These are phyloP conservation scores for Boloria euphrosyne DNA, from an alignment of 2,888 invertebrate species.

Conservation along the genomic window DNA sequence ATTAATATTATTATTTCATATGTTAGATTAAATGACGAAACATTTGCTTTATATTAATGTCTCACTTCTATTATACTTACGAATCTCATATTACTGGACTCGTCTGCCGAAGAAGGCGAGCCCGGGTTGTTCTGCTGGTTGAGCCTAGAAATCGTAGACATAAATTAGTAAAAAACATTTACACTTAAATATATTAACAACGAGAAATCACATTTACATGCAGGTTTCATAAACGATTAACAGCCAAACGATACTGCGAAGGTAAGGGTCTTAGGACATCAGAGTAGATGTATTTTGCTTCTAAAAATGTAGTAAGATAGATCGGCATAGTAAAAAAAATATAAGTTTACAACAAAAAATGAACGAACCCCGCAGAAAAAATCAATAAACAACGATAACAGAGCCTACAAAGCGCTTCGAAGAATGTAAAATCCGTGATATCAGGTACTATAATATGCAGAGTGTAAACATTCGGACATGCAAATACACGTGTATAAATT, in stretches of 20 bases:
- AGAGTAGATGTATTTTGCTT: not conserved
- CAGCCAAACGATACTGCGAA: not conserved
- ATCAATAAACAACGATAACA: not conserved
- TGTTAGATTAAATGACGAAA: constrained; percentile 2
- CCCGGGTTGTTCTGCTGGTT: constrained; percentile 8
- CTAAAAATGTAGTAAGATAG: constrained; percentile 17
- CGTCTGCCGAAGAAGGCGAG: constrained; percentile 65
- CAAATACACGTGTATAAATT: not conserved
- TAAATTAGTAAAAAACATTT: not conserved
- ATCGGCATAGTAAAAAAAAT: not conserved
- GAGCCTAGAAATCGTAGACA: not conserved
- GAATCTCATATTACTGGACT: constrained; percentile 22
- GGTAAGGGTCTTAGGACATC: not conserved
- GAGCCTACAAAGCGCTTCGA: constrained; percentile 1
- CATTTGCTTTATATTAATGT: not conserved
- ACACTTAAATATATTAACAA: not conserved
- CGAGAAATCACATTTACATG: constrained; percentile 4
- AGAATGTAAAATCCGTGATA: not conserved
- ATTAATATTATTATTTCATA: no score
- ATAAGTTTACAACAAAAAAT: not conserved
- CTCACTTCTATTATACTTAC: constrained; percentile 34
- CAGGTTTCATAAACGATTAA: not conserved
- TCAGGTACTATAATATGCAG: no score
- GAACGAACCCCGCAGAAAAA: not conserved
- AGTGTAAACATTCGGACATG: constrained; percentile 2